phyloP scores from a whole-genome alignment of 2,888 invertebrate genomes.

The Platycheirus albimanus region DNA sequence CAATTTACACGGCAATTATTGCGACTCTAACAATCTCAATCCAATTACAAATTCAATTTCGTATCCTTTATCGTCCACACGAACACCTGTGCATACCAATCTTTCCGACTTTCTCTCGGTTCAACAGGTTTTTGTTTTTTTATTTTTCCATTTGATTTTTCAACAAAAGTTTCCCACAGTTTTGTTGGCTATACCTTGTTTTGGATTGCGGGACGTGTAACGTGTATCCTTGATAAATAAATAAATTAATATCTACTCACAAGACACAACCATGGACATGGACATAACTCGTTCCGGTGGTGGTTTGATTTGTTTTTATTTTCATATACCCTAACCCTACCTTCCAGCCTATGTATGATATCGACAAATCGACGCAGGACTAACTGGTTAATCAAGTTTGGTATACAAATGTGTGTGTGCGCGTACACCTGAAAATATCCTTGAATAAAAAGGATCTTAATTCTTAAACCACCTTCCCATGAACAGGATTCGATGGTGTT shows the following conservation, averaged over 20 bases:
- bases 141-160: constrained; percentile 53
- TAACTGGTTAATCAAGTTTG: constrained; percentile 66
- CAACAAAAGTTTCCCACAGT: constrained; percentile 70
- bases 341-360: background rate
- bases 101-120: constrained; percentile 57
- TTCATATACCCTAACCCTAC: background rate
- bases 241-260: constrained; percentile 59
- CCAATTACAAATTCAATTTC: constrained; percentile 70
- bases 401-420: background rate
- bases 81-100: constrained; percentile 68
- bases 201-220: constrained; percentile 17
- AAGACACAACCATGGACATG: constrained; percentile 7
- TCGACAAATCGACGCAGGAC: constrained; percentile 44
- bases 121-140: constrained; percentile 53
- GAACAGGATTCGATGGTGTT: constrained; percentile 41
- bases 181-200: constrained; percentile 26
- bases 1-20: constrained; percentile 55
- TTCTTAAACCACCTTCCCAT: constrained; percentile 29
- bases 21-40: constrained; percentile 53
- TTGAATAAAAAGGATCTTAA: constrained; percentile 57
- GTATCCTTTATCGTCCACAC: constrained; percentile 64
- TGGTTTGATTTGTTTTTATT: constrained; percentile 63
- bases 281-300: constrained; percentile 64
- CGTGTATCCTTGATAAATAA: constrained; percentile 63
- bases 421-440: constrained; percentile 57